Evolutionary conservation across 2,113 vertebrate species (phyloP).

Genomic region (Pongo abelii): DNA sequence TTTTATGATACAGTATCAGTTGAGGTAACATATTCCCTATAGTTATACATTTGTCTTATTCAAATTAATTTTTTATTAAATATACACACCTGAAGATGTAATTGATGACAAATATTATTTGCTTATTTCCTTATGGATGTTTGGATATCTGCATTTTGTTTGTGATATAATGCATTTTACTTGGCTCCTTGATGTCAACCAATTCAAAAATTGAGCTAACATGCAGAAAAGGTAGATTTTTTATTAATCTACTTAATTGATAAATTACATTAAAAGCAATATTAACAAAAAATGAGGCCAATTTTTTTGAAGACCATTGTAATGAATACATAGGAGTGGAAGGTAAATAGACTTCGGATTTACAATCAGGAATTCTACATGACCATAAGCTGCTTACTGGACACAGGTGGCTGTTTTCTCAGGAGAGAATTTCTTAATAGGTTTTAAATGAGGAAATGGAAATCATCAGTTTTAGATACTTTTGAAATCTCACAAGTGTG

Average conservation of each 20-base stretch:
- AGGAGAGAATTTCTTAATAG: slow-evolving; percentile 80
- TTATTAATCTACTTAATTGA: not conserved
- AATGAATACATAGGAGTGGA: not conserved
- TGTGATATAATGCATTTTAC: not conserved
- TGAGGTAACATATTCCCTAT: not conserved
- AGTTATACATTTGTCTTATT: not conserved
- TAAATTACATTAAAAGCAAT: not conserved
- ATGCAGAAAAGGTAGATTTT: not conserved
- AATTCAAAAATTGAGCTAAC: not conserved
- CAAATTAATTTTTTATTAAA: not conserved
- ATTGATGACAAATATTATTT: not conserved
- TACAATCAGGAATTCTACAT: slow-evolving; percentile 74
- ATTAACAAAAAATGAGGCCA: not conserved
- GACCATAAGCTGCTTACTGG: slow-evolving; percentile 81
- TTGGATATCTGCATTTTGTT: not conserved
- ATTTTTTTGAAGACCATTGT: not conserved
- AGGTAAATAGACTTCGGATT: not conserved
- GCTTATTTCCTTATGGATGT: not conserved
- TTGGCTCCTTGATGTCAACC: not conserved
- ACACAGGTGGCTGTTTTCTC: slow-evolving; percentile 83
- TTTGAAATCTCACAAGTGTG: slow-evolving; percentile 82
- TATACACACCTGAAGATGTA: not conserved
- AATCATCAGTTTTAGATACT: slow-evolving; percentile 80
- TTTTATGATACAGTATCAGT: not conserved
- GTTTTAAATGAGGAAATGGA: slow-evolving; percentile 83